Evolutionary conservation across 2,888 invertebrate genomes (phyloP).

Genomic region (Drosophila mimica): DNA sequence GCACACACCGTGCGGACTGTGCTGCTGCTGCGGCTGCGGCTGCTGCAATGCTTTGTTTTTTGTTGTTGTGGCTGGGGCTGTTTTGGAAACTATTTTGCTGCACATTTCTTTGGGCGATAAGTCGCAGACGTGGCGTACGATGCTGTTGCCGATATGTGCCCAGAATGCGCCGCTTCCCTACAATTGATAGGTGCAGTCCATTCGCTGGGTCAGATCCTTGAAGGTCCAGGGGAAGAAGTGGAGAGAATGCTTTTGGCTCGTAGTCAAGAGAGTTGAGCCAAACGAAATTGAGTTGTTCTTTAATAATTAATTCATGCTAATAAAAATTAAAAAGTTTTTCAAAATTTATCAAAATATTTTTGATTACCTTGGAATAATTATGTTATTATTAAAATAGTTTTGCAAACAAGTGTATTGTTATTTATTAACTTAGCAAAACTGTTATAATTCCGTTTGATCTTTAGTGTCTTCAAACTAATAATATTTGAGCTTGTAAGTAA

Average conservation of each 20-base stretch:
- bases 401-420: neutral
- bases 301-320: neutral
- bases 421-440: neutral
- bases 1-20: conserved; percentile 4
- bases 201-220: conserved; percentile 23
- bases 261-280: neutral
- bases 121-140: conserved; percentile 82
- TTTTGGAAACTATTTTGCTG: conserved; percentile 71
- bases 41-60: conserved; percentile 33
- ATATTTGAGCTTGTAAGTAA: neutral
- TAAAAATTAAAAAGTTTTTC: neutral
- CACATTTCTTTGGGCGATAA: conserved; percentile 80
- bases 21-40: conserved; percentile 6
- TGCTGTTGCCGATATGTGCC: conserved; percentile 62
- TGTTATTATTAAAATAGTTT: neutral
- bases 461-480: neutral
- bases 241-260: neutral
- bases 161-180: conserved; percentile 49
- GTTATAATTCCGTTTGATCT: neutral
- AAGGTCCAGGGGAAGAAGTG: neutral
- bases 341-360: neutral
- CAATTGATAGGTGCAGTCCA: conserved; percentile 54
- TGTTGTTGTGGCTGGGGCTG: conserved; percentile 3
- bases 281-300: neutral
- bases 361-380: neutral